Evolutionary conservation across 2,888 invertebrate species (phyloP).

Genomic region (Macaria notata): DNA sequence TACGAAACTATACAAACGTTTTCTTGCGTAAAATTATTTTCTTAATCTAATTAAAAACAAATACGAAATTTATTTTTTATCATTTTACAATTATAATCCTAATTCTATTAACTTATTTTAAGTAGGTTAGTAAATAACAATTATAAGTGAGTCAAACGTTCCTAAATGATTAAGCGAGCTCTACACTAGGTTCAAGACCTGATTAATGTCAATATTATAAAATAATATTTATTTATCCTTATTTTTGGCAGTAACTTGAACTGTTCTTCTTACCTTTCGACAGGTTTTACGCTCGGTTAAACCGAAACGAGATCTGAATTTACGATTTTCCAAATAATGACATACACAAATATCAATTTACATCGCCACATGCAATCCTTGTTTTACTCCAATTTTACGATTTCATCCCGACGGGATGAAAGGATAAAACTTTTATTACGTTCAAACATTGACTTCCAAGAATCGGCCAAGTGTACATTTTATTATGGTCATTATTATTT

Average conservation of each 20-base stretch:
- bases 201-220: too few relatives aligned
- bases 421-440: constrained; percentile 47
- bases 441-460: constrained; percentile 43
- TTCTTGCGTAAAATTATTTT: too few relatives aligned
- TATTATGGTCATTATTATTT: constrained; percentile 50
- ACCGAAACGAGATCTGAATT: constrained; percentile 66
- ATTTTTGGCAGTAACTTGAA: constrained; percentile 72
- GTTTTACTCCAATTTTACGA: constrained; percentile 60
- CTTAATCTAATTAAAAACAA: too few relatives aligned
- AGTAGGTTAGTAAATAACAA: too few relatives aligned
- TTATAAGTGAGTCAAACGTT: too few relatives aligned
- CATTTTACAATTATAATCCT: too few relatives aligned
- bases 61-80: too few relatives aligned
- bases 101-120: too few relatives aligned
- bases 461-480: constrained; percentile 38
- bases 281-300: constrained; percentile 78
- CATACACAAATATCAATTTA: constrained; percentile 61
- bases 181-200: too few relatives aligned
- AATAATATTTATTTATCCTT: constrained; percentile 30
- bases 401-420: constrained; percentile 41
- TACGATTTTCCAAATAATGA: constrained; percentile 76
- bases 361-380: constrained; percentile 35
- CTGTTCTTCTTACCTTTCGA: constrained; percentile 50
- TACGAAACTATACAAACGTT: too few relatives aligned
- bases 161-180: too few relatives aligned